Conservation (phyloP, 1,140 invertebrate species). For the Neelides sp. region DNA sequence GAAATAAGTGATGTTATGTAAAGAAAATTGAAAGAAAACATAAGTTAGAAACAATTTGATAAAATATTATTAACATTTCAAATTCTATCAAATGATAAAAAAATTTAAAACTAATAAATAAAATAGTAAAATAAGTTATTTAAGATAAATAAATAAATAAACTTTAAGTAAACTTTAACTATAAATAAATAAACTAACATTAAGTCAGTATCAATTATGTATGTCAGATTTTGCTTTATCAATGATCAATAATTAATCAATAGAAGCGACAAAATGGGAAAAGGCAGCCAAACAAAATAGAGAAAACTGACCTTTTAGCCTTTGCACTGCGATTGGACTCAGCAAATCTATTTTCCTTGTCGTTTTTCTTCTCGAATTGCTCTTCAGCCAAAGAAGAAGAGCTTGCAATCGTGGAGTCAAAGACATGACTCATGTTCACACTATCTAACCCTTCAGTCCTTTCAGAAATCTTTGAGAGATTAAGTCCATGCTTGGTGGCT, state of each 20-base stretch:
- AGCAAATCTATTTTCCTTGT: constrained; percentile 4
- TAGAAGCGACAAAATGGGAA: constrained; percentile 28
- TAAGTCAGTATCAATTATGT: too few species aligned
- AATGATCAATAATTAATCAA: not conserved
- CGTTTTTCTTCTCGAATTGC: not conserved
- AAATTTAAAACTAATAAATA: not conserved
- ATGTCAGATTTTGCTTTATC: too few species aligned
- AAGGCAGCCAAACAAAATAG: constrained; percentile 20
- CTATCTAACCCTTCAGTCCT: constrained; percentile 22
- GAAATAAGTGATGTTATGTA: too few species aligned
- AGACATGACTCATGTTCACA: constrained; percentile 3
- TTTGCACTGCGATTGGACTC: not conserved
- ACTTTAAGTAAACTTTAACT: too few species aligned
- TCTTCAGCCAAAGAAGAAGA: not conserved
- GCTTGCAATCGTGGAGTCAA: not conserved
- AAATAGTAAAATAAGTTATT: not conserved
- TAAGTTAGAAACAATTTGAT: too few species aligned
- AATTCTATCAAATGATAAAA: too few species aligned
- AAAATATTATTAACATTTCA: too few species aligned
- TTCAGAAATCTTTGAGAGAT: constrained; percentile 28
- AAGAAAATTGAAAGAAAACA: too few species aligned
- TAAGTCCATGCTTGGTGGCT: constrained; percentile 7
- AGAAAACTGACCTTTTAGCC: constrained; percentile 28
- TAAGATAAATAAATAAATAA: too few species aligned
- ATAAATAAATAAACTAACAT: too few species aligned